phyloP scores from a whole-genome alignment of 2,797 vertebrate genomes.

The Channa striata region DNA sequence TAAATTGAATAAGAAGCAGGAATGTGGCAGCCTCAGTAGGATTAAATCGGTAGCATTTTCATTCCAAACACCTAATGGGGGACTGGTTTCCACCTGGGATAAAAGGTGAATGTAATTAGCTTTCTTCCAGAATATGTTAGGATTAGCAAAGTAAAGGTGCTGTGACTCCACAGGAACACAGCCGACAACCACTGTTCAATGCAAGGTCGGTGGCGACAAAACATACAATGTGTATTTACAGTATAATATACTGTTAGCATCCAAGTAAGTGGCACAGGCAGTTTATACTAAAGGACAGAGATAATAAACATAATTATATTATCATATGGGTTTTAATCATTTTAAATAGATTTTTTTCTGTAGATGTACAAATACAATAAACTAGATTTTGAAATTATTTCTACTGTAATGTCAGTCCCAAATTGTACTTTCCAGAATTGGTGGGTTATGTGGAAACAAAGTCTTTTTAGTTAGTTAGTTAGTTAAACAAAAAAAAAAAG shows the following conservation, averaged over 20 bases:
- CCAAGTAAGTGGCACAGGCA: background rate
- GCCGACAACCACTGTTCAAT: slow-evolving; percentile 24
- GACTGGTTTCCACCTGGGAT: slow-evolving; percentile 42
- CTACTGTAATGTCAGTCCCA: slow-evolving; percentile 9
- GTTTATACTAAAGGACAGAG: background rate
- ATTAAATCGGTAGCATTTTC: slow-evolving; percentile 39
- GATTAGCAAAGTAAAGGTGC: slow-evolving; percentile 21
- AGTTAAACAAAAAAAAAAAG: slow-evolving; percentile 18
- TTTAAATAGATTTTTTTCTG: no score
- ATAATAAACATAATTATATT: background rate
- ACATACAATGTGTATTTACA: background rate
- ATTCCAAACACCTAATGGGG: slow-evolving; percentile 48
- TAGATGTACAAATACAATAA: slow-evolving; percentile 11
- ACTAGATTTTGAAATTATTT: slow-evolving; percentile 6
- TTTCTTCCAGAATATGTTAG: slow-evolving; percentile 28
- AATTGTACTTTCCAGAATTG: slow-evolving; percentile 22
- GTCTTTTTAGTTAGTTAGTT: no score
- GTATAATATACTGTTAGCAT: background rate
- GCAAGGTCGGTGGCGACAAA: slow-evolving; percentile 22
- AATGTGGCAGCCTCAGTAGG: slow-evolving; percentile 21
- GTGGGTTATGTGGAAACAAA: no score
- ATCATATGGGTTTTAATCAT: no score
- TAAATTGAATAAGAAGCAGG: slow-evolving; percentile 14
- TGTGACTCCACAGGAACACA: background rate
- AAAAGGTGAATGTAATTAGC: slow-evolving; percentile 55